These are phyloP conservation scores for Mizuhopecten yessoensis DNA, from an alignment of 1,140 invertebrate species.

Conservation along the genomic window DNA sequence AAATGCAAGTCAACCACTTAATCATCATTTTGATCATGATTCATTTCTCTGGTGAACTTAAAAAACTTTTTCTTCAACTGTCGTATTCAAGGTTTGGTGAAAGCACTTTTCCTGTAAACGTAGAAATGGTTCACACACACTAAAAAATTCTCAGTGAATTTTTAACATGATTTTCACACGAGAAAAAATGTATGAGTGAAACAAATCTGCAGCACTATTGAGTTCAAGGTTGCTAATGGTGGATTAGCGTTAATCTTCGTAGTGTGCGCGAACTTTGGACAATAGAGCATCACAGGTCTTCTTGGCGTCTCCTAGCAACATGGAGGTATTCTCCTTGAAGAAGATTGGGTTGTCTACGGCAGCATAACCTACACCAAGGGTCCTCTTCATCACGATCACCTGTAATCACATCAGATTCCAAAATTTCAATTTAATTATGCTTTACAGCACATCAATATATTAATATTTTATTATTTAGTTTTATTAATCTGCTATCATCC, in stretches of 20 bases:
- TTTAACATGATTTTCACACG: neutral
- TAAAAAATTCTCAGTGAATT: neutral
- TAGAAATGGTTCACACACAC: neutral
- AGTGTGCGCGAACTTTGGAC: constrained; percentile 79
- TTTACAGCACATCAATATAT: no score
- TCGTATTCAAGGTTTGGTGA: neutral
- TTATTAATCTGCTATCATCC: neutral
- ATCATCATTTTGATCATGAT: no score
- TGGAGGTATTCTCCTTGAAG: constrained; percentile 94
- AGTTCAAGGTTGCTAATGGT: constrained; percentile 2
- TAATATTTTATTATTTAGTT: no score
- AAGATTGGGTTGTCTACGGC: constrained; percentile 97
- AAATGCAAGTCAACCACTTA: no score
- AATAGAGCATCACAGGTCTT: constrained; percentile 94
- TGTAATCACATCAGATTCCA: constrained; percentile 78
- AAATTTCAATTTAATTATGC: neutral
- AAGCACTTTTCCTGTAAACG: neutral
- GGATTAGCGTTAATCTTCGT: constrained; percentile 60
- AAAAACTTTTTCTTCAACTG: neutral
- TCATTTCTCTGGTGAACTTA: no score
- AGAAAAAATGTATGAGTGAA: neutral
- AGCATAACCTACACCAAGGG: constrained; percentile 92
- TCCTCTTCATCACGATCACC: constrained; percentile 96
- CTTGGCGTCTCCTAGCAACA: constrained; percentile 96
- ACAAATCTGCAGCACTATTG: neutral